Percentiles rank a stretch among this genome's conserved stretches.
phyloP scores from a whole-genome alignment of 2,797 vertebrate genomes.

The Hozukius guyotensis region DNA sequence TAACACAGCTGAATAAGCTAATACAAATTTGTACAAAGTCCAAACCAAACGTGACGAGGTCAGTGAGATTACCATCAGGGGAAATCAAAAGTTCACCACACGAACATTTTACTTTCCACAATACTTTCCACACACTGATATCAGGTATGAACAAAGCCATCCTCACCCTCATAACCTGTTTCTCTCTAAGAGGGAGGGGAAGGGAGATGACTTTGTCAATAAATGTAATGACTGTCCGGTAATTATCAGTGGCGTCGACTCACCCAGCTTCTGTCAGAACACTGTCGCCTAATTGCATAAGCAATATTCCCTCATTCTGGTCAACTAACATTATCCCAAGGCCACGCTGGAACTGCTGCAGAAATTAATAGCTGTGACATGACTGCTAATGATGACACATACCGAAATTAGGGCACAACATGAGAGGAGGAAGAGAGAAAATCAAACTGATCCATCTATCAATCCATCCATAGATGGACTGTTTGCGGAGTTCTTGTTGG shows the following conservation, averaged over 20 bases:
- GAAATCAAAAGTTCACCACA: background rate
- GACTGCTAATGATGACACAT: slow-evolving; percentile 7
- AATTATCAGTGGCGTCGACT: slow-evolving; percentile 6
- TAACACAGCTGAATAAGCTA: background rate
- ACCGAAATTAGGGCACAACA: slow-evolving; percentile 1
- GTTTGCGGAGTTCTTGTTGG: background rate
- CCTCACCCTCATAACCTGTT: background rate
- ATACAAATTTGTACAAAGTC: background rate
- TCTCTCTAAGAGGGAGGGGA: background rate
- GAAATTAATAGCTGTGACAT: slow-evolving; percentile 11
- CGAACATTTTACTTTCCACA: background rate
- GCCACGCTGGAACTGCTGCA: slow-evolving; percentile 1
- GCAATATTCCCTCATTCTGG: slow-evolving; percentile 24
- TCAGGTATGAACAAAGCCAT: background rate
- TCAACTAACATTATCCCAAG: slow-evolving; percentile 25
- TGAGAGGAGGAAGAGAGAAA: background rate
- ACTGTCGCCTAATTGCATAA: background rate
- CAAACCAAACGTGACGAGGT: background rate
- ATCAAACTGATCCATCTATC: background rate
- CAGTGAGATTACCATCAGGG: background rate
- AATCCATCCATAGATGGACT: background rate
- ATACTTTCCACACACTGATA: background rate
- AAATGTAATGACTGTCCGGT: slow-evolving; percentile 38
- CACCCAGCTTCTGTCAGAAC: background rate
- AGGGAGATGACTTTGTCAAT: slow-evolving; percentile 14